Conservation (phyloP, 2,797 vertebrate genomes). For the Basileuterus tristriatus region DNA sequence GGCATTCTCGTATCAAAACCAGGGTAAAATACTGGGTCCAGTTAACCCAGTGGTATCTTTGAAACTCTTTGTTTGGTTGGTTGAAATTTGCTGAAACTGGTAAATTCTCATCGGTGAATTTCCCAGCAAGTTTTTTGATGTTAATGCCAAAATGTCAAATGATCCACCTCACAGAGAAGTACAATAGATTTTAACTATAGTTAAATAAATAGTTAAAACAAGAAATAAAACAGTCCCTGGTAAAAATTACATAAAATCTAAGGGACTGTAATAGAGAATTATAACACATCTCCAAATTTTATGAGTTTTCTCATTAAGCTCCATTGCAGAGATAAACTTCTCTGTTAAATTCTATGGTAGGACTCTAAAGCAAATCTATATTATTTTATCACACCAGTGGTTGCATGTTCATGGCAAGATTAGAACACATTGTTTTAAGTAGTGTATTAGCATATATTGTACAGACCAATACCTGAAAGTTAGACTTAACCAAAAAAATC, state of each 20-base stretch:
- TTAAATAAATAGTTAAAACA: conserved; percentile 28
- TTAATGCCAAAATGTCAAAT: conserved; percentile 23
- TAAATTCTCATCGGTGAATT: background rate
- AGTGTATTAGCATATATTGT: background rate
- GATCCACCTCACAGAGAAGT: background rate
- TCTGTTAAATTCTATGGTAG: conserved; percentile 25
- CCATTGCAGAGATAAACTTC: conserved; percentile 26
- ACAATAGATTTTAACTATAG: background rate
- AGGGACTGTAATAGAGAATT: conserved; percentile 12
- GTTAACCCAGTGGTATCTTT: background rate
- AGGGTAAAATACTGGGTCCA: background rate
- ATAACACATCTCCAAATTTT: background rate
- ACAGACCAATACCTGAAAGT: background rate
- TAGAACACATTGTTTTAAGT: background rate
- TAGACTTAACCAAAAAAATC: background rate
- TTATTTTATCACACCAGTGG: background rate
- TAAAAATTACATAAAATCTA: conserved; percentile 36
- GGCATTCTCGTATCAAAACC: background rate
- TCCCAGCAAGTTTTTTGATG: background rate
- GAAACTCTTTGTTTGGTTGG: background rate
- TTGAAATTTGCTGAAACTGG: conserved; percentile 20
- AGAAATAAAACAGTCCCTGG: conserved; percentile 11
- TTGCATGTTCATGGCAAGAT: background rate
- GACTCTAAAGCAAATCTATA: conserved; percentile 27
- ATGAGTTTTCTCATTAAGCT: conserved; percentile 36